Base-by-base conservation (phyloP, 2,888 invertebrate genomes). In the Drosophila merina region DNA sequence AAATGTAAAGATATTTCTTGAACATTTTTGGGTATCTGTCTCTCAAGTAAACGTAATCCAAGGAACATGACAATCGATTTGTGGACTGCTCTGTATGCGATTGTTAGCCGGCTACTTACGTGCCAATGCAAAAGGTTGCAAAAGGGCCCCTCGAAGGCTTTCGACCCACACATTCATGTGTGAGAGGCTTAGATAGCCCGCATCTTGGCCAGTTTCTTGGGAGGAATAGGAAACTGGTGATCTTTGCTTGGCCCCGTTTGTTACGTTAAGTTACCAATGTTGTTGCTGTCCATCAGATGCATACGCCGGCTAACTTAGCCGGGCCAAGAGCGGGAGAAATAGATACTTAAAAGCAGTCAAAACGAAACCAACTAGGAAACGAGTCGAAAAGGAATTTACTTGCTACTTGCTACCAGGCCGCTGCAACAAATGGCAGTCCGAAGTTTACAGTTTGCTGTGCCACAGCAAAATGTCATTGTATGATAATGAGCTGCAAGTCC, bases 251-350 rank as follows among this genome's bases (percentile, higher is more conserved):
- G 80, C 86, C 86, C 72, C 79, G 70, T 76, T 86, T 86, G 72
- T 57, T 72, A 52, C 26, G 36, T 54, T 72, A 52, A 26, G 36
- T 49, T 57, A 47, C 42, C 38, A 48, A 38, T 72, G 59, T 57
- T 58, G 52, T 60, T 81, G 69, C 77, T 88, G 89, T 86, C 89
- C 88, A 88, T 88, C 88, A 89, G 86, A 86, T 88, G 89, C 88
- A 89, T 86, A 87, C 78, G 36, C 36, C 58, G 20, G 40, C 51
- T n/a, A 5, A 4, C 5, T 28, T 5, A 51, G 72, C 28, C 28
- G 28, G 28, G 28, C 51, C 12, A 9, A 51, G 72, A 82, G 81
- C 79, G 38, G 20, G 25, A 57, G 30, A 57, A 51, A 57, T 50
- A 47, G 38, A 20, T 85, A 83, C 83, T 86, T 81, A 79, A 78